Percentiles rank a stretch among this genome's conserved stretches.
Evolutionary conservation across 2,888 invertebrate genomes (phyloP).

Genomic region (Polyploca ridens): DNA sequence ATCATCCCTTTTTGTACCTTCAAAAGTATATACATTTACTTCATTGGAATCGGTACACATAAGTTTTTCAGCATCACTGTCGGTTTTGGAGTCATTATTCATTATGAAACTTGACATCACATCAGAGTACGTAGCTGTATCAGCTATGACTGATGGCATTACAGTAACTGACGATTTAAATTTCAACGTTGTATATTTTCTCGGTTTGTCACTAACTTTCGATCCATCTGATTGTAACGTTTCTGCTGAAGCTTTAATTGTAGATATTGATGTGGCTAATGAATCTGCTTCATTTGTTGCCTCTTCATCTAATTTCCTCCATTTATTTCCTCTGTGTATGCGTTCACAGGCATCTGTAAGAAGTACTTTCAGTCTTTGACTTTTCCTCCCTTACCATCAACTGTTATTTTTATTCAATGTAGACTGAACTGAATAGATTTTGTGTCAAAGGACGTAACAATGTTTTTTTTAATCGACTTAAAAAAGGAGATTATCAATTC

Average conservation of each 20-base stretch:
- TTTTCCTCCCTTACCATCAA: too few relatives aligned
- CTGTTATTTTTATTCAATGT: too few relatives aligned
- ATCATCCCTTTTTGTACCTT: constrained; percentile 18
- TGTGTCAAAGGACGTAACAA: too few relatives aligned
- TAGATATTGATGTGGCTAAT: not conserved
- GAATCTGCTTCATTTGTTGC: not conserved
- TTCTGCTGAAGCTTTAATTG: not conserved
- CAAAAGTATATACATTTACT: constrained; percentile 17
- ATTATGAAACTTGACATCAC: constrained; percentile 12
- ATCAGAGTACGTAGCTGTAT: constrained; percentile 38
- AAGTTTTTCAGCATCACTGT: constrained; percentile 15
- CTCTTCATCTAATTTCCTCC: not conserved
- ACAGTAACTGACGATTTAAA: constrained; percentile 55
- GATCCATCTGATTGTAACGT: not conserved
- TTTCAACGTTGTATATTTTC: constrained; percentile 30
- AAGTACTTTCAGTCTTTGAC: too few relatives aligned
- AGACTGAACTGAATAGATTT: too few relatives aligned
- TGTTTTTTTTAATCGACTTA: too few relatives aligned
- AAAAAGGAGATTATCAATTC: too few relatives aligned
- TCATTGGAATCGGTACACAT: constrained; percentile 21
- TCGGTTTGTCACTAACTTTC: constrained; percentile 1
- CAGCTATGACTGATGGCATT: constrained; percentile 46
- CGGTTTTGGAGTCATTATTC: constrained; percentile 19
- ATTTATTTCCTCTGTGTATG: not conserved
- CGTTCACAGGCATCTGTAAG: not conserved